These are phyloP conservation scores for Dynastes hyllus DNA, from an alignment of 2,888 invertebrate species.

Conservation along the genomic window DNA sequence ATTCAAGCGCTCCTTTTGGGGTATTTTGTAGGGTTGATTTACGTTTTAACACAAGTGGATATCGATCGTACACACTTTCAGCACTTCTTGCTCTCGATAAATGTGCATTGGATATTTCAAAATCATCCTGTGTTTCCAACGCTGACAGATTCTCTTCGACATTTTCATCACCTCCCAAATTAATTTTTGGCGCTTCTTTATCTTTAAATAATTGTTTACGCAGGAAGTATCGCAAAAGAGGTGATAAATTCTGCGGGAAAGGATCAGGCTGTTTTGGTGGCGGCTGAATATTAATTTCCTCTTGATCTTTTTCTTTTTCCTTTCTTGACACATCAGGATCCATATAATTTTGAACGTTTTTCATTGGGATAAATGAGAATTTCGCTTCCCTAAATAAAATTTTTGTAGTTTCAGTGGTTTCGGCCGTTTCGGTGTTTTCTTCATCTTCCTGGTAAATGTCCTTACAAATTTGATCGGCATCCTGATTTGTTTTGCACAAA, in stretches of 20 bases:
- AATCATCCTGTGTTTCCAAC: too few species aligned
- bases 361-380: conserved; percentile 21
- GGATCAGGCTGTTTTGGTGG: background rate
- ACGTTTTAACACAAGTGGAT: conserved; percentile 20
- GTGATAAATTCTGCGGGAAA: conserved; percentile 6
- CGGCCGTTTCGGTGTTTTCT: background rate
- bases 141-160: background rate
- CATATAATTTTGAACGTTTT: background rate
- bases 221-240: conserved; percentile 28
- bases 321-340: background rate
- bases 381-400: conserved; percentile 11
- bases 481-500: background rate
- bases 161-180: background rate
- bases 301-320: background rate
- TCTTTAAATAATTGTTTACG: background rate
- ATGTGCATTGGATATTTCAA: background rate
- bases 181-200: background rate
- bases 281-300: background rate
- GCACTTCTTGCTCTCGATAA: background rate
- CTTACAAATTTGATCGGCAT: background rate
- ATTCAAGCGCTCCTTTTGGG: background rate
- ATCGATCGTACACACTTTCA: background rate
- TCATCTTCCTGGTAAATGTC: background rate
- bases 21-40: background rate
- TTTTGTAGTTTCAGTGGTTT: background rate